Percentiles rank a stretch among this genome's conserved stretches.
Conservation (phyloP, 2,797 vertebrate species). For the Cyprinodon diabolis region DNA sequence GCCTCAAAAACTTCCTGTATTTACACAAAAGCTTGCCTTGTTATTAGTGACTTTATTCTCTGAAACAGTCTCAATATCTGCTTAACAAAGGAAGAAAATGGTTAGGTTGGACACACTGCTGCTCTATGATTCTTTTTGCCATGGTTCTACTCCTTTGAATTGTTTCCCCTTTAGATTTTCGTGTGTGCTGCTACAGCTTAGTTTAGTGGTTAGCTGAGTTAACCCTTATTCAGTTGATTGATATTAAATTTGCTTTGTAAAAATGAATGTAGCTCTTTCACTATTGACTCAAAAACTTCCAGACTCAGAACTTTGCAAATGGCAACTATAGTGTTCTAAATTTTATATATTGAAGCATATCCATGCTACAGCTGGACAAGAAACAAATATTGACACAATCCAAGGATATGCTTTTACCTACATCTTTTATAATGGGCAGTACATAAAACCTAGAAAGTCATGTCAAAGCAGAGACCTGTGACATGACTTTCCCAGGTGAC, state of each 20-base stretch:
- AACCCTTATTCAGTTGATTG: too few species aligned
- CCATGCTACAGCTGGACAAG: not conserved
- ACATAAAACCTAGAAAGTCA: not conserved
- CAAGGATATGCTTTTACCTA: not conserved
- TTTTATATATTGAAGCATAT: not conserved
- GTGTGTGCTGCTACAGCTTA: too few species aligned
- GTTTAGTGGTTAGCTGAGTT: too few species aligned
- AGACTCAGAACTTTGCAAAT: not conserved
- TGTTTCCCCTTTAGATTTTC: too few species aligned
- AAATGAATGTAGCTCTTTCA: not conserved
- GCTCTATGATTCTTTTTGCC: too few species aligned
- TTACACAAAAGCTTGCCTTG: not conserved
- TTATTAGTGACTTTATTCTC: too few species aligned
- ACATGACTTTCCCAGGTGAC: too few species aligned
- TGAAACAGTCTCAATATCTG: too few species aligned
- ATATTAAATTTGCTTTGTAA: not conserved
- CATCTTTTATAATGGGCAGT: not conserved
- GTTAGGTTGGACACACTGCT: too few species aligned
- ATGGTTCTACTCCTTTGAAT: too few species aligned
- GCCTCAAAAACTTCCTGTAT: not conserved
- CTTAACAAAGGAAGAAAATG: too few species aligned
- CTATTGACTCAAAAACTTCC: not conserved
- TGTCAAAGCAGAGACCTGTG: not conserved
- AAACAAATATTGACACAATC: not conserved
- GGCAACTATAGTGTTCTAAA: not conserved